These are phyloP conservation scores for Cliona cf. orientalis DNA, from an alignment of 37 sponge, comb jelly and placozoan genomes.

Conservation along the genomic window DNA sequence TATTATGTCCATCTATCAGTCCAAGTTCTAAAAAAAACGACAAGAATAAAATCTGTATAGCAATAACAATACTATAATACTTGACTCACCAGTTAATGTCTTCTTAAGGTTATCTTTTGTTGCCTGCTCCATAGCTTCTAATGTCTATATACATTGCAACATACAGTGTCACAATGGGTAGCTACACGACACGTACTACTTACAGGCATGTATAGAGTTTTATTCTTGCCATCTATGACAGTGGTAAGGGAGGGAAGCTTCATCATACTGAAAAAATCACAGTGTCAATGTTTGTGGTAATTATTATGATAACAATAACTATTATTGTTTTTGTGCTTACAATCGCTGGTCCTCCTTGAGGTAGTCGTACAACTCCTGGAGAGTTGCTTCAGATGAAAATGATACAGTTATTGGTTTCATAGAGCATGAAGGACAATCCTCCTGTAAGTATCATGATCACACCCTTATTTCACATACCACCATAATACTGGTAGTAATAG, in stretches of 20 bases:
- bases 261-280: conserved; percentile 40
- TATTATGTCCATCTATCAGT: conserved; percentile 80
- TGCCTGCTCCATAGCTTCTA: conserved; percentile 75
- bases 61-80: neutral
- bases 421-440: conserved; percentile 94
- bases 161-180: neutral
- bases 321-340: conserved; percentile 39
- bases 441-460: conserved; percentile 37
- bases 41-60: neutral
- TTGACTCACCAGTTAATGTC: conserved; percentile 68
- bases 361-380: conserved; percentile 83
- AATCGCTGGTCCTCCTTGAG: conserved; percentile 77
- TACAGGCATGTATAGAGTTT: conserved; percentile 94
- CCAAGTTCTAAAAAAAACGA: conserved; percentile 71
- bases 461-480: neutral
- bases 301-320: neutral
- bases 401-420: conserved; percentile 59
- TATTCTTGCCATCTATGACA: conserved; percentile 77
- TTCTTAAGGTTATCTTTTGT: conserved; percentile 84
- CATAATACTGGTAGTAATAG: neutral
- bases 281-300: too few relatives aligned
- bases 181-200: neutral
- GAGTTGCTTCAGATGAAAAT: conserved; percentile 76
- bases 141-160: conserved; percentile 29
- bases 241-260: conserved; percentile 85